These are phyloP conservation scores for Leptoclinus maculatus DNA, from an alignment of 2,797 vertebrate species.

Conservation along the genomic window DNA sequence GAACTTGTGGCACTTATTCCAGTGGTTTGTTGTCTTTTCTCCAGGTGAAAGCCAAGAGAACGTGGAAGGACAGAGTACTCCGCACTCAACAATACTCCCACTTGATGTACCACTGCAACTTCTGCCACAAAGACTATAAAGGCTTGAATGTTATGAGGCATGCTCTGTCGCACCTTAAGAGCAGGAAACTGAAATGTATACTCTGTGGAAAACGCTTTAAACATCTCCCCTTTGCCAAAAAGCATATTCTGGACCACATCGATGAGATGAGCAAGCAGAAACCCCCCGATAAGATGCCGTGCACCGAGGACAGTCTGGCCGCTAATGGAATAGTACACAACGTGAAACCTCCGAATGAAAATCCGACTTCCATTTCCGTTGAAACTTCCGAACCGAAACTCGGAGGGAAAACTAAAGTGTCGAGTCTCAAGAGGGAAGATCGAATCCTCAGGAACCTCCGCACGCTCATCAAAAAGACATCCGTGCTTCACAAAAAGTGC, in stretches of 20 bases:
- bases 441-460: constrained; percentile 79
- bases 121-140: constrained; percentile 92
- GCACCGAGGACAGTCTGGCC: constrained; percentile 12
- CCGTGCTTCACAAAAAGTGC: constrained; percentile 62
- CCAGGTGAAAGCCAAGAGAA: constrained; percentile 60
- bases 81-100: constrained; percentile 68
- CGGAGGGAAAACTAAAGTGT: constrained; percentile 39
- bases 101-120: constrained; percentile 86
- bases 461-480: constrained; percentile 72
- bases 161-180: constrained; percentile 91
- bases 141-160: constrained; percentile 93
- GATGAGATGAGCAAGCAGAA: constrained; percentile 85
- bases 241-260: constrained; percentile 93
- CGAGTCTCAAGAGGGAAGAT: constrained; percentile 65
- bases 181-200: constrained; percentile 84
- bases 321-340: constrained; percentile 59
- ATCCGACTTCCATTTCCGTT: neutral
- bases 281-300: constrained; percentile 18
- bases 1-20: neutral
- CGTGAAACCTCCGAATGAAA: constrained; percentile 26
- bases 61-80: constrained; percentile 61
- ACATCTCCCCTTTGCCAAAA: constrained; percentile 87
- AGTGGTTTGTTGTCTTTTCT: constrained; percentile 3
- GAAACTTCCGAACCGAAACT: constrained; percentile 45
- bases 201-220: constrained; percentile 91